These are phyloP conservation scores for Noctua fimbriata DNA, from an alignment of 2,888 invertebrate genomes.

Conservation along the genomic window DNA sequence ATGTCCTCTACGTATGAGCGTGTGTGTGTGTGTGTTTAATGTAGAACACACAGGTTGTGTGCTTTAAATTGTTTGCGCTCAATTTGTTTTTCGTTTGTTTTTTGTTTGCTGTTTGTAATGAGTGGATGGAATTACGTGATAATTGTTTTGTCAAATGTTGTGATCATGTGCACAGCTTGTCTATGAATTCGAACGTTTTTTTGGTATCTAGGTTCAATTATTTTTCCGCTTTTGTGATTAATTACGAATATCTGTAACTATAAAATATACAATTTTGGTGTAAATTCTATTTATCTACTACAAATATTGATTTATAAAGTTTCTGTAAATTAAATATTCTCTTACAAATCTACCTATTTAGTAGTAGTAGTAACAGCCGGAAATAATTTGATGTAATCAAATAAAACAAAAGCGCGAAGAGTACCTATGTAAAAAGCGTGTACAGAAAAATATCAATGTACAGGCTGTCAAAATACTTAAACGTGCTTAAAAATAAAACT, in stretches of 20 bases:
- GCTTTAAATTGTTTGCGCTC: conserved; percentile 74
- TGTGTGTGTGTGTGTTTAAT: conserved; percentile 70
- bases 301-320: not conserved
- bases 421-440: no score
- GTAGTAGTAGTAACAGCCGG: not conserved
- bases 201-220: no score
- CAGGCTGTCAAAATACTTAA: conserved; percentile 8
- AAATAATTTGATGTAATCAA: not conserved
- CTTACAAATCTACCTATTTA: not conserved
- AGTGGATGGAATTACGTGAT: conserved; percentile 28
- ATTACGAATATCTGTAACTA: not conserved
- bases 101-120: conserved; percentile 53
- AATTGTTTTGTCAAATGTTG: conserved; percentile 14
- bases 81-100: conserved; percentile 72
- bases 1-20: conserved; percentile 84
- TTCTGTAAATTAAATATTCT: not conserved
- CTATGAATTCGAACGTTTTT: no score
- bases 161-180: not conserved
- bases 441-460: not conserved
- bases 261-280: not conserved
- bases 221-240: not conserved
- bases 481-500: conserved; percentile 22
- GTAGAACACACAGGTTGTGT: conserved; percentile 69
- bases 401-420: not conserved
- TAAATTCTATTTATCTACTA: not conserved